Percentiles rank a stretch among this genome's conserved stretches.
Conservation (phyloP, 23 tunicate species). For the Oikopleura albicans region DNA sequence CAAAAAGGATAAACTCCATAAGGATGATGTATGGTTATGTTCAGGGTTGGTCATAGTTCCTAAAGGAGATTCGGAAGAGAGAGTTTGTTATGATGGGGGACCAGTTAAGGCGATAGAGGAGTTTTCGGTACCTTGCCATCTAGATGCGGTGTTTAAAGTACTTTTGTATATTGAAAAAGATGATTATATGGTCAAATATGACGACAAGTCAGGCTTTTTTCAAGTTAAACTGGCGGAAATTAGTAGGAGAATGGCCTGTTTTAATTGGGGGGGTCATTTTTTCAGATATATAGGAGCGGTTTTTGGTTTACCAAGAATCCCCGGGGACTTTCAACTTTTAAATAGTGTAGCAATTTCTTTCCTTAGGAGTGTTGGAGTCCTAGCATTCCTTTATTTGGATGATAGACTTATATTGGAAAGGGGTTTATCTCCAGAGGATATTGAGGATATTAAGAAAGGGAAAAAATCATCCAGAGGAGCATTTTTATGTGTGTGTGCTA, state of each 20-base stretch:
- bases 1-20: no score
- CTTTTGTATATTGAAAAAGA: not conserved
- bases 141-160: not conserved
- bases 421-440: not conserved
- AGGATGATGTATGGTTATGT: no score
- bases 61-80: not conserved
- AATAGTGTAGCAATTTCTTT: not conserved
- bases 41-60: not conserved
- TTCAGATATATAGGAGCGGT: not conserved
- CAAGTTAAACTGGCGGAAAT: not conserved
- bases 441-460: not conserved
- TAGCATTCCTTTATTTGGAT: not conserved
- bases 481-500: not conserved
- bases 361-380: not conserved
- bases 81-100: conserved; percentile 6
- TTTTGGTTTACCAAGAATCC: not conserved
- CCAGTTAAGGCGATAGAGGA: not conserved
- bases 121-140: not conserved
- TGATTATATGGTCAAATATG: not conserved
- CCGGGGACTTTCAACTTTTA: not conserved
- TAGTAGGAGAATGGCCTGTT: not conserved
- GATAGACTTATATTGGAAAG: not conserved
- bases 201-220: not conserved
- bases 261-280: not conserved
- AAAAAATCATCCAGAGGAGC: not conserved